Conservation (phyloP, 2,113 vertebrate species). For the Plestiodon gilberti region DNA sequence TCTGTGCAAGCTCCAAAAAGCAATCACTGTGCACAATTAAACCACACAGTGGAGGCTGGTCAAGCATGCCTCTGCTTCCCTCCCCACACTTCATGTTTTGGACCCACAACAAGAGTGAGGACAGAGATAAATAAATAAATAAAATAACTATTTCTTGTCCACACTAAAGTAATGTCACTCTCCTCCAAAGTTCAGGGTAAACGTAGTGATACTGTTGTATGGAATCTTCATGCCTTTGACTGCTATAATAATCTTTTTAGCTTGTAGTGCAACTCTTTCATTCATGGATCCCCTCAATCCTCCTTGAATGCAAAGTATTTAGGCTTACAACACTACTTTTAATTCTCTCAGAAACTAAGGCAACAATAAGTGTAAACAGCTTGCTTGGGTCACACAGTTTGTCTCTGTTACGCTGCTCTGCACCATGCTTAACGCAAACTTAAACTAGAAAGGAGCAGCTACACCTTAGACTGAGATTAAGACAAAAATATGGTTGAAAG, state of each 20-base stretch:
- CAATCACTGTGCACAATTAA: too few relatives aligned
- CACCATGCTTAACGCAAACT: neutral
- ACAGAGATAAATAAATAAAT: too few relatives aligned
- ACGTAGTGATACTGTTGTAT: neutral
- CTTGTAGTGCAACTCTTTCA: neutral
- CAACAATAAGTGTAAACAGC: neutral
- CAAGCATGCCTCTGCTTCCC: too few relatives aligned
- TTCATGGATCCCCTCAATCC: neutral
- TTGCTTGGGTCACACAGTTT: neutral
- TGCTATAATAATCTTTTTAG: neutral
- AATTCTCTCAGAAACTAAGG: neutral
- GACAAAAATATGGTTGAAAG: constrained; percentile 10
- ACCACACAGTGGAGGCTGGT: too few relatives aligned
- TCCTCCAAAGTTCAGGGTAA: neutral
- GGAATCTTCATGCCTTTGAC: too few relatives aligned
- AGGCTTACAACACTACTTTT: neutral
- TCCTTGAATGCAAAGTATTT: neutral
- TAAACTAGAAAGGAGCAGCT: neutral
- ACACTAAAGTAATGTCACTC: neutral
- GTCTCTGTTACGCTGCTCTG: neutral
- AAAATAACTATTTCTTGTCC: neutral
- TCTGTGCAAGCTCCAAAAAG: too few relatives aligned
- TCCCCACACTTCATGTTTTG: too few relatives aligned
- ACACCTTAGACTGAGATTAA: neutral
- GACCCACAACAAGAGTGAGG: too few relatives aligned